These are phyloP conservation scores for Fratercula arctica DNA, from an alignment of 2,797 vertebrate species.

Conservation along the genomic window DNA sequence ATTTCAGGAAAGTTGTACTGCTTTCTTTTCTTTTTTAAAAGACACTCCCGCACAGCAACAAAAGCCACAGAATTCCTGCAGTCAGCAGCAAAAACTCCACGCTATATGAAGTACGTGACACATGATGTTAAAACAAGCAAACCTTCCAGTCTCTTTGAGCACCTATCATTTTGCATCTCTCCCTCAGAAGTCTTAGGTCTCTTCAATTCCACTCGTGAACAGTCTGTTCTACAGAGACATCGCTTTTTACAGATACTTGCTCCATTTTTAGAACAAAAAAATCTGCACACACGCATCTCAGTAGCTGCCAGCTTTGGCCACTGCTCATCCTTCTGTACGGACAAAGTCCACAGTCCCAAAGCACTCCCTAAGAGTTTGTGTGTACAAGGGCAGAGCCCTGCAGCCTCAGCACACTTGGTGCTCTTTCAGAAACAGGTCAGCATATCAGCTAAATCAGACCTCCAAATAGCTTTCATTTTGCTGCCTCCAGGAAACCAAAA, in stretches of 20 bases:
- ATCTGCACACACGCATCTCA: fast-evolving
- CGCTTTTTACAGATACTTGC: not conserved
- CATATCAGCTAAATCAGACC: not conserved
- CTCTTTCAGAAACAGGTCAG: not conserved
- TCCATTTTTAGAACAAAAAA: not conserved
- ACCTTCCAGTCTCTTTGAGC: not conserved
- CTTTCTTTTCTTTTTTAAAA: not conserved
- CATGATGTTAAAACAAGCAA: not conserved
- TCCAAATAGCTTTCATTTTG: not conserved
- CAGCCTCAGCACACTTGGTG: not conserved
- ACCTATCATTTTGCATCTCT: not conserved
- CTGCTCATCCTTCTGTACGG: fast-evolving
- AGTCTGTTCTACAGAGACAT: not conserved
- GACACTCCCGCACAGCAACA: not conserved
- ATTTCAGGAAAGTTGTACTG: not conserved
- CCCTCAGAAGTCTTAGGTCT: not conserved
- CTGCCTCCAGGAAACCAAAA: not conserved
- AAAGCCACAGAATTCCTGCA: not conserved
- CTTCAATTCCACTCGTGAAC: not conserved
- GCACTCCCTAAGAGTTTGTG: not conserved
- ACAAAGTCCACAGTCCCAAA: not conserved
- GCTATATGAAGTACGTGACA: not conserved
- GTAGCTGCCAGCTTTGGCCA: not conserved
- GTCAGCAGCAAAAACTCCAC: not conserved
- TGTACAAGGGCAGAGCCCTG: not conserved